Evolutionary conservation across 2,888 invertebrate genomes (phyloP), one percentile per base, ranked within the genome.

Genomic region (Eucriotettix oculatus): DNA sequence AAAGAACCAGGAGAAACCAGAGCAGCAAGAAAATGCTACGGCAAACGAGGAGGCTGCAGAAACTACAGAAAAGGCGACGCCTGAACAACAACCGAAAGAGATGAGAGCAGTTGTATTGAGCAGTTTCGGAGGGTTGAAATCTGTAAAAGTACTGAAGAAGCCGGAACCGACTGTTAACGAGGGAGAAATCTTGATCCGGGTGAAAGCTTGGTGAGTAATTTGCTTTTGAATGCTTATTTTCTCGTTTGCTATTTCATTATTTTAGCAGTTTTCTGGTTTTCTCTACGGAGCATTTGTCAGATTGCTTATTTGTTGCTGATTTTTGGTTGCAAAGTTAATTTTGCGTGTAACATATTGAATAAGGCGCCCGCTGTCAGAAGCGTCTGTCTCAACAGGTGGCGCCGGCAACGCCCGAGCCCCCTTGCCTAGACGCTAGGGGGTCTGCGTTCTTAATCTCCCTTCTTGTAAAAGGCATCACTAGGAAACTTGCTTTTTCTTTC

Each of bases 61-160:
- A 43, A 14, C 62, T 9, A 63, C 62, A n/a, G 67, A 68, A 52
- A 67, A 67, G 59, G 29, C 29, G n/a, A 63, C 66, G 58, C 70
- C 67, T 59, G 80, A 78, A 69, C 78, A 77, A 69, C 80, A 82
- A 66, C 84, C 84, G 66, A 87, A 88, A 74, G 87, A 90, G 76
- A 90, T 90, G 89, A 81, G 87, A 71, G 87, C 88, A 60, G 84
- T 91, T 68, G 86, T 90, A 65, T 81, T 91, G 67, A 87, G 86
- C 66, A 87, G 88, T 68, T 92, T 90, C 75, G 92, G 91, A 52
- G 90, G 90, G 54, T 78, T 90, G 64, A 90, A 90, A 74, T 84
- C 86, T 71, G 85, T 91, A 67, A 90, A 90, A 76, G 84, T 88
- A 66, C 79, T 85, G 69, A 87, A 85, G 74, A 87, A 86, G 71